These are phyloP conservation scores for Apamea epomidion DNA, from an alignment of 2,888 invertebrate species.

Conservation along the genomic window DNA sequence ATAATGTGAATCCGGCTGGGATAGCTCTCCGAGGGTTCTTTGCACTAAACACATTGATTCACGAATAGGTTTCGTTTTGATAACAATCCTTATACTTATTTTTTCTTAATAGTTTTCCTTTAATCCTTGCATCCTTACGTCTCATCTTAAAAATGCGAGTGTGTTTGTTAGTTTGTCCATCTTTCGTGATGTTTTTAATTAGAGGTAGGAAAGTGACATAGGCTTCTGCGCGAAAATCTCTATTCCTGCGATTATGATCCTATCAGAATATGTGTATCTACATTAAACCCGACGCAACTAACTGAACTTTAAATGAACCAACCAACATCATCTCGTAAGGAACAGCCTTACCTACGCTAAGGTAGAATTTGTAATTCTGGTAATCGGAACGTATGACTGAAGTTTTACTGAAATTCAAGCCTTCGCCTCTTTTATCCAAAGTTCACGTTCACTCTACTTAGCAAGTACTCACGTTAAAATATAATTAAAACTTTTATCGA, in stretches of 20 bases:
- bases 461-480: neutral
- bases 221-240: neutral
- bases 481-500: constrained; percentile 7
- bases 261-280: neutral
- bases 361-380: neutral
- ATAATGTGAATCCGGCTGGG: constrained; percentile 29
- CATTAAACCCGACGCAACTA: neutral
- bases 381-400: neutral
- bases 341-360: neutral
- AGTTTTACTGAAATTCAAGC: neutral
- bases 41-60: constrained; percentile 10
- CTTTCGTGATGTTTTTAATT: neutral
- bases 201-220: neutral
- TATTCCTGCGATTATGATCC: neutral
- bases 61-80: neutral
- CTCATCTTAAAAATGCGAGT: neutral
- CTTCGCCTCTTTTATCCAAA: neutral
- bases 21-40: constrained; percentile 8
- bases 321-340: neutral
- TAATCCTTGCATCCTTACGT: neutral
- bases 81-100: neutral
- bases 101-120: neutral
- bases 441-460: neutral
- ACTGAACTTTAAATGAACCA: neutral
- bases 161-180: neutral